Evolutionary conservation across 2,797 vertebrate species (phyloP), one percentile per base, ranked within the genome.

Genomic region (Pampus argenteus): DNA sequence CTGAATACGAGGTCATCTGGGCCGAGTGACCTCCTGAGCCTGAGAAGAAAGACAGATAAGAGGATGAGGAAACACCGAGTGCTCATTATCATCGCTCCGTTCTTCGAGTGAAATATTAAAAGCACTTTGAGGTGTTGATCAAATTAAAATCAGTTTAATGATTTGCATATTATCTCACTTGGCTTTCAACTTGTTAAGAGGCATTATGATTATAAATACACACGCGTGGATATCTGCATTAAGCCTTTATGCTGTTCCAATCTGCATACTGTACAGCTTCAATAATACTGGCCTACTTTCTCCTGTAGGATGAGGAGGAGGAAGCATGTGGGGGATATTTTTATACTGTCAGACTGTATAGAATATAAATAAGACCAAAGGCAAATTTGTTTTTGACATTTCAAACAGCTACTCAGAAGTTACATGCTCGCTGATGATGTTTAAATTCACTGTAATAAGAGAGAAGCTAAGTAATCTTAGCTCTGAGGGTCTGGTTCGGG

Each of bases 1-100:
- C 98, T 0, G 97, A 97, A 36, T 99, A 99, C 0, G 97, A 99
- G 87, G 98, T 98, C 96, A 99, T 97, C 77, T 98, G 98, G 31
- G 95, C 97, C 0, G 98, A 99, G 89, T 98, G 98, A 83, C 95
- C 96, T 54, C 95, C 90, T 5, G 97, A 98, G 78, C 96, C 98
- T 99, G 88, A 34, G 26, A 38, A 42, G 34, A 65, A 4, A 42
- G 17, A 48, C 18, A 57, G 40, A 63, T 0, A 3, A 82, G 36
- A 78, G 4, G 44, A 49, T 52, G 71, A 78, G 74, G 64, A 75
- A 22, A 22, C 36, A 26, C 51, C 3, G 6, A 4, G 5, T 6
- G 10, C 3, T 7, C 45, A 40, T 56, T 40, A 18, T 47, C 15
- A 13, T 17, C 1, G 2, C 25, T 50, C 25, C 11, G 36, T 6